Evolutionary conservation across 1,140 invertebrate species (phyloP), one percentile per base, ranked within the genome.

Genomic region (Arion vulgaris): DNA sequence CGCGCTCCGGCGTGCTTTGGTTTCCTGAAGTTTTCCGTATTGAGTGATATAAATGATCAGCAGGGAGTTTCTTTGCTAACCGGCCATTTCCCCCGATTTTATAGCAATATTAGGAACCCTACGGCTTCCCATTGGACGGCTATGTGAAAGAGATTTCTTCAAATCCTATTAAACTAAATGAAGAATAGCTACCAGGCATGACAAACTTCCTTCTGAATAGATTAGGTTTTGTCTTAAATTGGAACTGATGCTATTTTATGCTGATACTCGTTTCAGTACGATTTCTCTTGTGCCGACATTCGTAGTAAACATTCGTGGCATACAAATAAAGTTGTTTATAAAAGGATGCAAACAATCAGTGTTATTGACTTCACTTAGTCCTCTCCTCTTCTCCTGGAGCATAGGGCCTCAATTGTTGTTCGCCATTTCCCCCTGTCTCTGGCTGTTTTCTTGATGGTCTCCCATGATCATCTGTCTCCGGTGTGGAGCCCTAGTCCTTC

Each of bases 81-180:
- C 45, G 38, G 38, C 45, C 73, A 72, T 72, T 72, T 72, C 28
- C 45, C 28, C 38, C 73, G 73, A 75, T 75, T 75, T 75, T 75
- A 75, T 75, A 41, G 45, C 28, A 45, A 75, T 53, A 53, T 53
- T 75, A 51, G 73, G 28, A 75, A 49, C 45, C 45, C 49, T 53
- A 75, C 28, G 45, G 73, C 45, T 51, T 15, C 41, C 5, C 5
- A 73, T 1, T 11, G 71, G 71, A 41, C 9, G 73, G 73, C 73
- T 75, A 26, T 75, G 73, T 51, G 73, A 75, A 57, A 57, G 53
- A 57, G 53, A 57, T 57, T 73, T 73, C 71, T 73, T 41, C 36
- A 73, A 73, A 73, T 73, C 71, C 71, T 73, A 73, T 73, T 45
- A 73, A 4, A 38, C 34, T 57, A 57, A 57, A 23, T 57, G 53